Base-by-base conservation (phyloP, 30 jellyfish, hydroid and myxozoan species). In the Turritopsis rubra region DNA sequence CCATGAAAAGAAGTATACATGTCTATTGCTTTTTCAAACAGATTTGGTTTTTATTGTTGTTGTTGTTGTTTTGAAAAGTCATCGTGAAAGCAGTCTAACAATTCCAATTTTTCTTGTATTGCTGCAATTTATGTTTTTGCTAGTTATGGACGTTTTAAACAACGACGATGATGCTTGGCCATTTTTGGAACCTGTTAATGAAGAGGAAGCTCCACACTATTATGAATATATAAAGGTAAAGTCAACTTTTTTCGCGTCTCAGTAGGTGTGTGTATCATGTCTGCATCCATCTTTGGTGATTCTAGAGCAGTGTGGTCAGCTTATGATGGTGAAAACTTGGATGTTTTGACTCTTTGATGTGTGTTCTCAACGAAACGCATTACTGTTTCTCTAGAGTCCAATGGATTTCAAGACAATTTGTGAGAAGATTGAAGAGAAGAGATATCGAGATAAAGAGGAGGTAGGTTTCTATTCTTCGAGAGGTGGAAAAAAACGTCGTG, bases 121-220 rank as follows among this genome's bases (percentile, higher is more conserved):
- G n/a, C n/a, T n/a, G n/a, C n/a, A n/a, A n/a, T 22, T 28, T 13
- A 5, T 76, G 41, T 28, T 28, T 75, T 8, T n/a, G 18, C n/a
- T 80, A 92, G 98, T 92, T 28, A 22, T 92, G 54, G 88, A 88
- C 13, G 92, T 90, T 0, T n/a, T 92, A 86, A 88, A 87, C 86
- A 86, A 88, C 24, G 96, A 92, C 85, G 86, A 92, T 71, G 98
- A 92, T 75, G 91, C 95, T 18, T 92, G 98, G 98, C 98, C 98
- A 1, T 92, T 92, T 78, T 52, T 84, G 22, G 98, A 92, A 54
- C 96, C 98, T 16, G 98, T 92, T 20, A 92, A 92, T 1, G 98
- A 88, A 74, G 93, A 94, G n/a, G 93, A 88, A 66, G 98, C 98
- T 0, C 98, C 98, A 29, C 91, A 88, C 54, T 92, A 92, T 85